Evolutionary conservation across 1,140 invertebrate genomes (phyloP).

Genomic region (Leptestheria dahalacensis): DNA sequence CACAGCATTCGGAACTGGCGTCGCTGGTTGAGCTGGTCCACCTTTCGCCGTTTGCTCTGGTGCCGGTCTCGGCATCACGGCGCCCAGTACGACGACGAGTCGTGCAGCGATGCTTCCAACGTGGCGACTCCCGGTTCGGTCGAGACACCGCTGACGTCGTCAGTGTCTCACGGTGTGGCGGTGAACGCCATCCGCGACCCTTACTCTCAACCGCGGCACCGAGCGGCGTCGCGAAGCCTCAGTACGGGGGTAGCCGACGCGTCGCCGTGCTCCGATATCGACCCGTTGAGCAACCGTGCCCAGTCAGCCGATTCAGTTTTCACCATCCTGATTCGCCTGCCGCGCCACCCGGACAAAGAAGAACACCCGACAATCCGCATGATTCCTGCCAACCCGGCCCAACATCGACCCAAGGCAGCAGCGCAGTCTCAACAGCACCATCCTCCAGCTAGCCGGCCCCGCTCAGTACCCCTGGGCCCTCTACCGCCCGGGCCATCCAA

Average conservation of each 20-base stretch:
- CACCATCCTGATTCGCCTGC: slow-evolving; percentile 79
- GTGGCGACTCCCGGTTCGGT: slow-evolving; percentile 48
- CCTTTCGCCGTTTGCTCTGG: background rate
- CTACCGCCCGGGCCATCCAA: background rate
- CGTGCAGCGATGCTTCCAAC: slow-evolving; percentile 22
- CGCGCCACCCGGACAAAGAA: slow-evolving; percentile 31
- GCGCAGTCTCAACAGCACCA: background rate
- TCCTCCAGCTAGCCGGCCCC: background rate
- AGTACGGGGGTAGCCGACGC: slow-evolving; percentile 17
- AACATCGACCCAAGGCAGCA: background rate
- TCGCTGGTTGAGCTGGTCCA: slow-evolving; percentile 2
- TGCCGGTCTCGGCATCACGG: slow-evolving; percentile 13
- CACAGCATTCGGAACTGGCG: slow-evolving; percentile 3
- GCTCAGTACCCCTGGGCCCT: background rate
- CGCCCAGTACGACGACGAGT: slow-evolving; percentile 24
- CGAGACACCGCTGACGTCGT: slow-evolving; percentile 62
- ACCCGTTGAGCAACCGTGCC: slow-evolving; percentile 23
- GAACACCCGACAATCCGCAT: slow-evolving; percentile 61
- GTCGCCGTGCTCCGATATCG: background rate
- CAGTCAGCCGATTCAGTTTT: slow-evolving; percentile 43
- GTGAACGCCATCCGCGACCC: slow-evolving; percentile 54
- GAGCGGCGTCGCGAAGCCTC: background rate
- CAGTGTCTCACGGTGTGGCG: slow-evolving; percentile 66
- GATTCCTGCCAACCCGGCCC: slow-evolving; percentile 44
- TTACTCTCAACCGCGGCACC: slow-evolving; percentile 9